A percentile compares a stretch with the other conserved stretches of the same genome.
phyloP scores from a whole-genome alignment of 2,888 invertebrate genomes.

The Syrista parreyssii region DNA sequence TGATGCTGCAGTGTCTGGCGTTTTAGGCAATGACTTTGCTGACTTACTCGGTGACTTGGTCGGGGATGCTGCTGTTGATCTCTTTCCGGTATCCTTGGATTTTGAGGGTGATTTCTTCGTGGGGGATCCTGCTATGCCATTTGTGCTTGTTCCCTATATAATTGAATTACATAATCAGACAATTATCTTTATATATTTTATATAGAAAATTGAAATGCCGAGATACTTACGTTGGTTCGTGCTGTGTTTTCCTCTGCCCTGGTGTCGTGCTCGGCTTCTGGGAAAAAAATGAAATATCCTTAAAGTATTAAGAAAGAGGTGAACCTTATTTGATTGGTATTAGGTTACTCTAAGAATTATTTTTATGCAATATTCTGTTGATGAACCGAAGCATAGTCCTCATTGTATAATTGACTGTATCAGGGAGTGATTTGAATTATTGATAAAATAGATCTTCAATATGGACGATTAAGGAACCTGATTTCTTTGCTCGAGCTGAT shows the following conservation, averaged over 20 bases:
- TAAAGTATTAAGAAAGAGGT: background rate
- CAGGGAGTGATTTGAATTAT: background rate
- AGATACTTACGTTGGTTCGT: constrained; percentile 76
- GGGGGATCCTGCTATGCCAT: constrained; percentile 79
- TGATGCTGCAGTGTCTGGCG: constrained; percentile 75
- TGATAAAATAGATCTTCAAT: background rate
- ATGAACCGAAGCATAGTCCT: background rate
- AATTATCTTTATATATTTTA: background rate
- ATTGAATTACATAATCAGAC: background rate
- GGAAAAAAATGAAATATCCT: constrained; percentile 51
- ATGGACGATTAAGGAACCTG: constrained; percentile 34
- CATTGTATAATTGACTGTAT: background rate
- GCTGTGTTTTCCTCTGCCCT: constrained; percentile 85
- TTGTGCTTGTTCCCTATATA: constrained; percentile 60
- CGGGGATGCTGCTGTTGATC: constrained; percentile 61
- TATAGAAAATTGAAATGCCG: background rate
- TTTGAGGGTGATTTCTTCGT: constrained; percentile 75
- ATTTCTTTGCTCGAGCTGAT: constrained; percentile 21
- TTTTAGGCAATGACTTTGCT: constrained; percentile 72
- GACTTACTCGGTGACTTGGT: constrained; percentile 73
- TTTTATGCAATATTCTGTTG: background rate
- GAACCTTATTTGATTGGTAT: background rate
- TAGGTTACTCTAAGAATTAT: background rate
- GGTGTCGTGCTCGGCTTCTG: constrained; percentile 87
- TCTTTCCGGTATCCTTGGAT: constrained; percentile 64